Percentiles rank a stretch among this genome's conserved stretches.
phyloP scores from a whole-genome alignment of 1,140 invertebrate species.

The Plectrocnemia conspersa region DNA sequence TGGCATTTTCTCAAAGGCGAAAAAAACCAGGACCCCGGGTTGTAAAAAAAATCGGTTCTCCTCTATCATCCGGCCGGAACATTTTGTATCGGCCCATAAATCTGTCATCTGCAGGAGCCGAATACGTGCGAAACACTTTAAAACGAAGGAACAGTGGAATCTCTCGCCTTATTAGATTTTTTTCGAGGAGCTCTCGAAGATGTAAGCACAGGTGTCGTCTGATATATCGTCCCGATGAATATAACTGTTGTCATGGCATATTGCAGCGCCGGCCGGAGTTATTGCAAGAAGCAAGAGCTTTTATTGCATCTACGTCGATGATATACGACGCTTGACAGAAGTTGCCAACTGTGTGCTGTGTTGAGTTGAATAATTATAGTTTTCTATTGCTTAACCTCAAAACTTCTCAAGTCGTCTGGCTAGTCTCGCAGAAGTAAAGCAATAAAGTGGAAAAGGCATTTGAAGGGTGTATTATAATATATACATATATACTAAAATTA shows the following conservation, averaged over 20 bases:
- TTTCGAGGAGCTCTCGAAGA: slow-evolving; percentile 12
- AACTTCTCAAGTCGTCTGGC: too few relatives aligned
- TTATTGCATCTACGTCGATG: slow-evolving; percentile 28
- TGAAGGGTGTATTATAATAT: too few relatives aligned
- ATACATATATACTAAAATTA: too few relatives aligned
- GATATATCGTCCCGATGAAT: slow-evolving; percentile 33
- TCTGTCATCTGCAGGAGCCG: slow-evolving; percentile 28
- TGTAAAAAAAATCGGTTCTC: not conserved
- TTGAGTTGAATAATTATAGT: too few relatives aligned
- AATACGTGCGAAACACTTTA: slow-evolving; percentile 27
- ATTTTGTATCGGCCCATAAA: slow-evolving; percentile 27
- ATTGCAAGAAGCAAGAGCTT: slow-evolving; percentile 27
- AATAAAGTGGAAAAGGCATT: too few relatives aligned
- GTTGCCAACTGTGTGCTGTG: slow-evolving; percentile 5
- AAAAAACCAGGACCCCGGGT: too few relatives aligned
- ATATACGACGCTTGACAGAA: slow-evolving; percentile 19
- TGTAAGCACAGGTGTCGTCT: slow-evolving; percentile 30
- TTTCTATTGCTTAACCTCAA: too few relatives aligned
- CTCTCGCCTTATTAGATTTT: slow-evolving; percentile 34
- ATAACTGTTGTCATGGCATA: slow-evolving; percentile 29
- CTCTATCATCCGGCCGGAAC: not conserved
- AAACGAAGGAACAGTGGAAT: slow-evolving; percentile 22
- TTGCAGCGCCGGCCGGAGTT: slow-evolving; percentile 28
- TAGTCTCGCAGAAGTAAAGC: too few relatives aligned
- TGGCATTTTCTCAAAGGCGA: too few relatives aligned